Evolutionary conservation across 2,797 vertebrate species (phyloP), one percentile per base, ranked within the genome.

Genomic region (Morus bassanus): DNA sequence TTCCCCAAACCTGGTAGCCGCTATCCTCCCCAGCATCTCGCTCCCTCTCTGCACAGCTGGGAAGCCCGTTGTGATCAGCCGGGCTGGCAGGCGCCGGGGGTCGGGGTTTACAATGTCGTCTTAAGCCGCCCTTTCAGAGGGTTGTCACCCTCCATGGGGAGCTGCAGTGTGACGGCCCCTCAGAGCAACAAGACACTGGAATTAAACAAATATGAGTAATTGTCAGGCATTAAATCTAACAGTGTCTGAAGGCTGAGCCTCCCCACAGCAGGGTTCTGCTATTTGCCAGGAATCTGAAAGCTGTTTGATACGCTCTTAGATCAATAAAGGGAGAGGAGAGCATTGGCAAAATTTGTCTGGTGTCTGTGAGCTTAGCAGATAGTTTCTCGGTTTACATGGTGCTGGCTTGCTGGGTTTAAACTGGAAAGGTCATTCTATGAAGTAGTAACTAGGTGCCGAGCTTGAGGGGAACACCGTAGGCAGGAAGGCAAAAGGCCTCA

Each of bases 31-130:
- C 3, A 7, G 7, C 15, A 1, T 18, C 46, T 48, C 21, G 0
- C 18, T 28, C 9, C 6, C 10, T 18, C 13, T 22, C 24, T 7
- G 24, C 25, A 0, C 48, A 8, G 53, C 41, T 4, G 2, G 27
- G 43, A 37, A 11, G 50, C 1, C 4, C 19, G 37, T 35, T 19
- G 25, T 8, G 19, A 19, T 61, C 53, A 6, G 8, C 2, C 3
- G 9, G 28, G 48, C 35, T 21, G 82, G 65, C n/a, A 18, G 57
- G 54, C 1, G 10, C 11, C 0, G 1, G 22, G 31, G 8, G 2
- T 39, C 6, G 4, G 15, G 13, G 46, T 28, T 56, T 51, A 3
- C 0, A 1, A 11, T 46, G 79, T 53, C 8, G 57, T 27, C 28
- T n/a, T 51, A 15, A 15, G 48, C n/a, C 51, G 23, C 17, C 11